Percentiles rank a stretch among this genome's conserved stretches.
Evolutionary conservation across 2,113 vertebrate genomes (phyloP).

Genomic region (Xiphophorus couchianus): DNA sequence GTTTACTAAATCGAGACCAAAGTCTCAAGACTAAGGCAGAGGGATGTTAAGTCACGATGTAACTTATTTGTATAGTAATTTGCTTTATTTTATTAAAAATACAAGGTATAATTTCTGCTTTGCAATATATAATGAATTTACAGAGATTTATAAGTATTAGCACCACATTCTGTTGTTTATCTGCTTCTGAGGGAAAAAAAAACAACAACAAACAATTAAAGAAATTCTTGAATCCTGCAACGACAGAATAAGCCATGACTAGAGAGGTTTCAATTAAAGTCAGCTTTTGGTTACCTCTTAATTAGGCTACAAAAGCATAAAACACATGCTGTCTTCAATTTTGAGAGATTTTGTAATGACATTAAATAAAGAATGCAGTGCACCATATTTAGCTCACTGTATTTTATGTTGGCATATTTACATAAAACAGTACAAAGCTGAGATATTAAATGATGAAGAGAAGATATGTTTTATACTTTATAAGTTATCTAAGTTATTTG

Average conservation of each 20-base stretch:
- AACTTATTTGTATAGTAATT: slow-evolving; percentile 58
- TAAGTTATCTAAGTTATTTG: not conserved
- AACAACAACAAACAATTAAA: not conserved
- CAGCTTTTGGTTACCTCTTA: not conserved
- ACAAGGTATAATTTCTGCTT: slow-evolving; percentile 49
- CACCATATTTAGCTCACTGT: not conserved
- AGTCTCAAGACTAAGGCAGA: slow-evolving; percentile 44
- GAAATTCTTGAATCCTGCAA: not conserved
- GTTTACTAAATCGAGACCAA: slow-evolving; percentile 48
- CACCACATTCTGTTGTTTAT: slow-evolving; percentile 4
- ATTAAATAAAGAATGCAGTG: not conserved
- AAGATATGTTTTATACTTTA: not conserved
- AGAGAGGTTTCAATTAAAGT: not conserved
- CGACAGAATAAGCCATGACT: not conserved
- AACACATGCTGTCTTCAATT: not conserved
- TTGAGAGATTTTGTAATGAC: not conserved
- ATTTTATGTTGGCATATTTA: not conserved
- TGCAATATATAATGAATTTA: slow-evolving; percentile 38
- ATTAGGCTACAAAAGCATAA: not conserved
- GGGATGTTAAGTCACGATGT: slow-evolving; percentile 55
- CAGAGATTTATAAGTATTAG: slow-evolving; percentile 36
- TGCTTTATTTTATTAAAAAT: slow-evolving; percentile 57
- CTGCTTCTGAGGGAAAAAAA: not conserved
- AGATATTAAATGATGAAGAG: not conserved
- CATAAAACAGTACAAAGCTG: not conserved